Conservation (phyloP, 2,797 vertebrate genomes). For the Chelon labrosus region DNA sequence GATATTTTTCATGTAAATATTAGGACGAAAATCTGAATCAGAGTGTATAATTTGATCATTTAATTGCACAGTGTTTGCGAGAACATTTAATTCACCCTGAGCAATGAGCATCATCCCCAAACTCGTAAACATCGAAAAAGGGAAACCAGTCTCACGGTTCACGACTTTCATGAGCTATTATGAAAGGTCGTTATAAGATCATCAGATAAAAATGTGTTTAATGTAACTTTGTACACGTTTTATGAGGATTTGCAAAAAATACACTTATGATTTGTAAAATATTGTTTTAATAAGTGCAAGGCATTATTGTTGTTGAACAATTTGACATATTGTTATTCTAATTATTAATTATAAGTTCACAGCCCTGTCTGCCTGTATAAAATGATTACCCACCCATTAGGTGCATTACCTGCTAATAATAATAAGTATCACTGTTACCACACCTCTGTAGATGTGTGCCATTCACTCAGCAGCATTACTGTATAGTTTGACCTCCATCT, state of each 20-base stretch:
- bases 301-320: neutral
- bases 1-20: slow-evolving; percentile 3
- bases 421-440: slow-evolving; percentile 17
- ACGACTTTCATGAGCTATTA: neutral
- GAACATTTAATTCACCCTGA: neutral
- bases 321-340: neutral
- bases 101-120: neutral
- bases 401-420: slow-evolving; percentile 3
- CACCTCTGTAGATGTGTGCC: slow-evolving; percentile 31
- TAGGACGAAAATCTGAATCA: neutral
- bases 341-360: neutral
- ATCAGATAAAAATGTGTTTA: neutral
- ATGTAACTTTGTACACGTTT: neutral
- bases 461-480: slow-evolving; percentile 17
- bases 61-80: neutral
- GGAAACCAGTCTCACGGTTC: neutral
- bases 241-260: neutral
- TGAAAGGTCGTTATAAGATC: neutral
- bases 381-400: neutral
- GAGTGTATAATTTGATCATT: neutral
- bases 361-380: neutral
- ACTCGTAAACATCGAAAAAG: neutral
- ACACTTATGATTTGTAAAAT: neutral
- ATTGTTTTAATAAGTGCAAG: neutral
- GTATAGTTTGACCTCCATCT: slow-evolving; percentile 23